Percentiles rank a stretch among this genome's conserved stretches.
phyloP scores from a whole-genome alignment of 2,888 invertebrate species.

The Euspilapteryx auroguttella region DNA sequence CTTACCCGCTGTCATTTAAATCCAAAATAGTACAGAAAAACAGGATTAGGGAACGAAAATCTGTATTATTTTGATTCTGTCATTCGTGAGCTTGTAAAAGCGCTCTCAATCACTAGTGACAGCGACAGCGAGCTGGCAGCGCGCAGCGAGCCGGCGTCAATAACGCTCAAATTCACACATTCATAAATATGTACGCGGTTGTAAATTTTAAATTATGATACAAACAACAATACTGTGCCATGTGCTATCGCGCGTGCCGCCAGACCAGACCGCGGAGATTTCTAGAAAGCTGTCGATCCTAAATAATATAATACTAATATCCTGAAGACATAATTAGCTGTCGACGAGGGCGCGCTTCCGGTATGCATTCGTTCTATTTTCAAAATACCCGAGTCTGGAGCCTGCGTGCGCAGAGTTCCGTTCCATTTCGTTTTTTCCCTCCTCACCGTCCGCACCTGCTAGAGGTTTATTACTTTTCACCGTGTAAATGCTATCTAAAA shows the following conservation, averaged over 20 bases:
- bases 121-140: slow-evolving; percentile 22
- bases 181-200: slow-evolving; percentile 39
- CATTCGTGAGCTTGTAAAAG: slow-evolving; percentile 25
- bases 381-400: slow-evolving; percentile 26
- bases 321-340: slow-evolving; percentile 52
- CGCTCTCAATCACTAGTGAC: slow-evolving; percentile 30
- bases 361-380: slow-evolving; percentile 52
- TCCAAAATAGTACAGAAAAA: slow-evolving; percentile 29
- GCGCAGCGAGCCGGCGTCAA: slow-evolving; percentile 18
- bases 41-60: slow-evolving; percentile 12
- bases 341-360: slow-evolving; percentile 38
- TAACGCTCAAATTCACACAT: slow-evolving; percentile 33
- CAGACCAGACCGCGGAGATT: neutral
- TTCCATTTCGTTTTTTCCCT: slow-evolving; percentile 14
- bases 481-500: slow-evolving; percentile 49
- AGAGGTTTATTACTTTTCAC: slow-evolving; percentile 30
- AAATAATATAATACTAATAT: slow-evolving; percentile 25
- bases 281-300: slow-evolving; percentile 38
- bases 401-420: slow-evolving; percentile 14
- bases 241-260: slow-evolving; percentile 1
- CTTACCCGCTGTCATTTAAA: slow-evolving; percentile 30
- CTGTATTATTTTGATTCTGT: slow-evolving; percentile 24
- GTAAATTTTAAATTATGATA: slow-evolving; percentile 44
- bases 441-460: slow-evolving; percentile 27
- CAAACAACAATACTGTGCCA: slow-evolving; percentile 16